Conservation (phyloP, 2,888 invertebrate genomes). For the Cryptocheilus praepositus region DNA sequence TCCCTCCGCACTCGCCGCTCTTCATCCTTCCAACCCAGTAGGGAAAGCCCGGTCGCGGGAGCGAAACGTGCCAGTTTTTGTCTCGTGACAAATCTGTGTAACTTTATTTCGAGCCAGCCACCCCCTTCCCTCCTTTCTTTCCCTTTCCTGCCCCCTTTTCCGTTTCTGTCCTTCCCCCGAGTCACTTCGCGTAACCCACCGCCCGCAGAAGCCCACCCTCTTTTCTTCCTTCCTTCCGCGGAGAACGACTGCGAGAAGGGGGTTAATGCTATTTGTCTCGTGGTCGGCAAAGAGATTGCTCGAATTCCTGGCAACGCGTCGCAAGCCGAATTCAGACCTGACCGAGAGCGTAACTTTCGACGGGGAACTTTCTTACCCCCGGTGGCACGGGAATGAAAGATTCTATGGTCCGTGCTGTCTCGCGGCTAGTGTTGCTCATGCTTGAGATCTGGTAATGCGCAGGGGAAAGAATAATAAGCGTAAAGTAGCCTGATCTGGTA, state of each 20-base stretch:
- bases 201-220: slow-evolving; percentile 2
- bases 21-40: slow-evolving; percentile 5
- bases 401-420: no score
- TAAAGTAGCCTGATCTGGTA: no score
- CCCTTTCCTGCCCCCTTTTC: neutral
- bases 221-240: slow-evolving; percentile 4
- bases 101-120: slow-evolving; percentile 47
- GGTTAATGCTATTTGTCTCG: slow-evolving; percentile 58
- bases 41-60: slow-evolving; percentile 11
- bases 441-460: no score
- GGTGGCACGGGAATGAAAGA: no score
- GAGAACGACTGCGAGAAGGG: slow-evolving; percentile 24
- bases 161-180: slow-evolving; percentile 15
- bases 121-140: slow-evolving; percentile 15
- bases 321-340: no score
- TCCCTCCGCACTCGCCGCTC: slow-evolving; percentile 4
- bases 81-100: slow-evolving; percentile 55
- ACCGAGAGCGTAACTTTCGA: no score
- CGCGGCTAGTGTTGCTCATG: no score
- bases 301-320: slow-evolving; percentile 22
- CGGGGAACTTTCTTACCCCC: no score
- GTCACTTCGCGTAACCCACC: slow-evolving; percentile 6
- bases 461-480: no score
- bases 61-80: slow-evolving; percentile 41
- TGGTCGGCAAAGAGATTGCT: slow-evolving; percentile 25